These are phyloP conservation scores for Indicator maculatus DNA, from an alignment of 2,113 vertebrate genomes.

Conservation along the genomic window DNA sequence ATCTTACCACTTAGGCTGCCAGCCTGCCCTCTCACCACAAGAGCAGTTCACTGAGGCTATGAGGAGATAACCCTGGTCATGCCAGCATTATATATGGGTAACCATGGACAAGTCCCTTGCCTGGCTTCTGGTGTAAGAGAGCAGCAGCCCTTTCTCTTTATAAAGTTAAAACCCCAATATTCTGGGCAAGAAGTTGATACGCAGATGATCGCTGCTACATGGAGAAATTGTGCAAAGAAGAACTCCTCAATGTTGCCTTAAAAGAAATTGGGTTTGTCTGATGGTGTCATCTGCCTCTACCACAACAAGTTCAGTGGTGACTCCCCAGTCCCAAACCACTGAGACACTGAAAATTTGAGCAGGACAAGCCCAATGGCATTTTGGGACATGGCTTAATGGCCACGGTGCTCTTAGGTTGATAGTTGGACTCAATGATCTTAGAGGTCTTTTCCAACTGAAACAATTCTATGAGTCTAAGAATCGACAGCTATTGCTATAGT, in stretches of 20 bases:
- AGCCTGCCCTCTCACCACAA: not conserved
- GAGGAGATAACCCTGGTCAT: not conserved
- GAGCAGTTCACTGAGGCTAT: not conserved
- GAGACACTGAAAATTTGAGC: not conserved
- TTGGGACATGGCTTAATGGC: too few species aligned
- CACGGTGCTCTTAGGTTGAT: too few species aligned
- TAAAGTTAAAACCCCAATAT: not conserved
- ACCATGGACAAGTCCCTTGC: not conserved
- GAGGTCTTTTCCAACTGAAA: too few species aligned
- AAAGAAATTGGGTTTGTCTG: accelerated
- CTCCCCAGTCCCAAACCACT: not conserved
- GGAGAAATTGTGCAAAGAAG: not conserved
- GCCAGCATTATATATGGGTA: not conserved
- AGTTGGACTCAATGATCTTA: too few species aligned
- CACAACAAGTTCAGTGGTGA: not conserved
- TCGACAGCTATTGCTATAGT: not conserved
- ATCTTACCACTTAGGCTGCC: not conserved
- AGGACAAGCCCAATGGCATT: not conserved
- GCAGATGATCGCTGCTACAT: not conserved
- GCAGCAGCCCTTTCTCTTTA: not conserved
- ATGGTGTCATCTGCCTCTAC: not conserved
- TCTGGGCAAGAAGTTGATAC: not conserved
- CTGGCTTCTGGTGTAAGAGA: not conserved
- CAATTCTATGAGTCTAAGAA: too few species aligned
- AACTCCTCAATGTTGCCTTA: not conserved